Percentiles rank a stretch among this genome's conserved stretches.
phyloP scores from a whole-genome alignment of 2,113 vertebrate species.

The Lepisosteus osseus region DNA sequence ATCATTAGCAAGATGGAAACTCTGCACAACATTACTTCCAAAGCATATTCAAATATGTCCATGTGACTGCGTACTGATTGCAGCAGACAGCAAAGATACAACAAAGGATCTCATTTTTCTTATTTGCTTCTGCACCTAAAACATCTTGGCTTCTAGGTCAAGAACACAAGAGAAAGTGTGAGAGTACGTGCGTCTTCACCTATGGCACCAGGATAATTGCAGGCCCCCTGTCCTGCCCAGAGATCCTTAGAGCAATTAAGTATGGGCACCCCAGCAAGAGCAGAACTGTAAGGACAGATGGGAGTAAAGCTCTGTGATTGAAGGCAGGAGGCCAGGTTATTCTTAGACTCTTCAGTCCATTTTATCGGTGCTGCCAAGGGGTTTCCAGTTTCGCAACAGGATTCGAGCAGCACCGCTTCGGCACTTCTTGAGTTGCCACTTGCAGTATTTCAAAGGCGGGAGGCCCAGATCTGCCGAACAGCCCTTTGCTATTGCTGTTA shows the following conservation, averaged over 20 bases:
- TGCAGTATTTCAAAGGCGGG: background rate
- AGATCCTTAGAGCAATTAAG: background rate
- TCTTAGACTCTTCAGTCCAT: conserved; percentile 9
- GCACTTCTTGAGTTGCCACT: conserved; percentile 11
- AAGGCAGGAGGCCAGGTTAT: conserved; percentile 10
- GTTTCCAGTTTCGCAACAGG: background rate
- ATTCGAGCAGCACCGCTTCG: background rate
- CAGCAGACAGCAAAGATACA: too few species aligned
- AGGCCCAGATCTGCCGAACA: conserved; percentile 23
- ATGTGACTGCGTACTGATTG: too few species aligned
- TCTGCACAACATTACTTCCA: too few species aligned
- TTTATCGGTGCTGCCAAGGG: background rate
- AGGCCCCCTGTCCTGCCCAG: background rate
- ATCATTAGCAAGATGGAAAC: too few species aligned
- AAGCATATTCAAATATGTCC: too few species aligned
- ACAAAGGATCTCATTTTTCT: too few species aligned
- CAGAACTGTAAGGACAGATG: background rate
- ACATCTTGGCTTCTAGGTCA: too few species aligned
- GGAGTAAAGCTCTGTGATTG: background rate
- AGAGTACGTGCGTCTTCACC: too few species aligned
- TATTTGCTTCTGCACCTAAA: too few species aligned
- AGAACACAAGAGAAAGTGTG: too few species aligned
- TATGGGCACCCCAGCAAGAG: background rate
- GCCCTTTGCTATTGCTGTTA: conserved; percentile 26
- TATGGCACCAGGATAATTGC: too few species aligned